phyloP scores from a whole-genome alignment of 2,113 vertebrate genomes.

The Saimiri boliviensis region DNA sequence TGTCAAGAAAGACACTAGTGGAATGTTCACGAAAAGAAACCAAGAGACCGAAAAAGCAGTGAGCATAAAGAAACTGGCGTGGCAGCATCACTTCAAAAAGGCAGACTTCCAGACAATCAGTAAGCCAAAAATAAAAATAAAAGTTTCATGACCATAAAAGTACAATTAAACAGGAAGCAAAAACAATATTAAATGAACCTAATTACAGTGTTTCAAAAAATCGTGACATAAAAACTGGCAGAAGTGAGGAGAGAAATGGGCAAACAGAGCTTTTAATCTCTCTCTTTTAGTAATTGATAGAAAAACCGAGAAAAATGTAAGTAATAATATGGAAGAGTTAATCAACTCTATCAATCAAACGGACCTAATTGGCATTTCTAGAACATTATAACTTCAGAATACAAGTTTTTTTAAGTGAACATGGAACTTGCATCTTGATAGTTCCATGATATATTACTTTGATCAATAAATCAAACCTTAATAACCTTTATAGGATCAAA shows the following conservation, averaged over 20 bases:
- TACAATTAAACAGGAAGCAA: background rate
- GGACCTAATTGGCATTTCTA: background rate
- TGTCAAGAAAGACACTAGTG: background rate
- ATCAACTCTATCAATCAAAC: background rate
- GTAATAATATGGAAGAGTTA: background rate
- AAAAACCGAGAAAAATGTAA: background rate
- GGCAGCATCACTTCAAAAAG: background rate
- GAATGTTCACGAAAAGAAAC: background rate
- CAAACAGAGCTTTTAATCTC: background rate
- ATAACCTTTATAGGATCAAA: background rate
- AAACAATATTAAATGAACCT: background rate
- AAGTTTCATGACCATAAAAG: background rate
- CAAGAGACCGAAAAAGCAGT: background rate
- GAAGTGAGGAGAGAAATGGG: background rate
- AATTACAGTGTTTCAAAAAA: background rate
- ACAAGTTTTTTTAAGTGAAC: background rate
- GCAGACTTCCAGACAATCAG: background rate
- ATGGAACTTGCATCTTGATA: background rate
- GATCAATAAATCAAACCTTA: background rate
- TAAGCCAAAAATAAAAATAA: background rate
- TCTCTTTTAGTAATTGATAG: background rate
- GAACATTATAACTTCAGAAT: background rate
- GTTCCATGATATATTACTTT: too few relatives aligned
- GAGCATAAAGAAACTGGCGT: background rate
- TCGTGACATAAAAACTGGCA: background rate